A percentile compares a stretch with the other conserved stretches of the same genome.
These are phyloP conservation scores for Tonatia bakeri DNA, from an alignment of 2,113 vertebrate species.

Conservation along the genomic window DNA sequence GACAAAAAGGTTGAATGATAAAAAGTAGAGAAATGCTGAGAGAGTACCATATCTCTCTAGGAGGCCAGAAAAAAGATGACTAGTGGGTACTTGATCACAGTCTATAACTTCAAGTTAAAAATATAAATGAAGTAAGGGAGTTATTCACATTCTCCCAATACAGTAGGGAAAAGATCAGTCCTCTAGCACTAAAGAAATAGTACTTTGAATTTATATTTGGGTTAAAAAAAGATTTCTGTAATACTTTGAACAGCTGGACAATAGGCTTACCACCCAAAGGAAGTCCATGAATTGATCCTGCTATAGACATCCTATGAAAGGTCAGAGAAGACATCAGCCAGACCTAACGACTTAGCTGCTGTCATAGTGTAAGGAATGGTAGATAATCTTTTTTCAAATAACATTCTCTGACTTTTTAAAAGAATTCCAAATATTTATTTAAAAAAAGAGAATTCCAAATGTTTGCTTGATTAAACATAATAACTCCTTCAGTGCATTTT, in stretches of 20 bases:
- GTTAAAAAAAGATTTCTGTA: neutral
- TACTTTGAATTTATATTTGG: slow-evolving; percentile 37
- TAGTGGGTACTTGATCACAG: slow-evolving; percentile 40
- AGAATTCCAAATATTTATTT: neutral
- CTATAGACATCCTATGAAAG: neutral
- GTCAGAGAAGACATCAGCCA: neutral
- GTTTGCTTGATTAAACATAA: neutral
- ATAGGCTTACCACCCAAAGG: neutral
- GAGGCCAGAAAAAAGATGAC: slow-evolving; percentile 16
- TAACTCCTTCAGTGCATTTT: neutral
- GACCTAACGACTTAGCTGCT: neutral
- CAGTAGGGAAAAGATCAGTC: neutral
- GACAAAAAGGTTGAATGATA: slow-evolving; percentile 34
- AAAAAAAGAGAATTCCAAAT: neutral
- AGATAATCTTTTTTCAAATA: neutral
- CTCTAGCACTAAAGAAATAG: slow-evolving; percentile 6
- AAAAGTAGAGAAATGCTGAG: slow-evolving; percentile 36
- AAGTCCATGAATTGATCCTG: slow-evolving; percentile 6
- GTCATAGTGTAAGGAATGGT: neutral
- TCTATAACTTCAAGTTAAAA: slow-evolving; percentile 45
- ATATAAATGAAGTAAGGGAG: slow-evolving; percentile 45
- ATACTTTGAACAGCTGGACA: slow-evolving; percentile 35
- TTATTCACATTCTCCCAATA: slow-evolving; percentile 35
- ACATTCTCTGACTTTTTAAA: neutral
- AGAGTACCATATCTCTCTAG: slow-evolving; percentile 11